Base-by-base conservation (phyloP, 2,888 invertebrate species). In the Philereme vetulata region DNA sequence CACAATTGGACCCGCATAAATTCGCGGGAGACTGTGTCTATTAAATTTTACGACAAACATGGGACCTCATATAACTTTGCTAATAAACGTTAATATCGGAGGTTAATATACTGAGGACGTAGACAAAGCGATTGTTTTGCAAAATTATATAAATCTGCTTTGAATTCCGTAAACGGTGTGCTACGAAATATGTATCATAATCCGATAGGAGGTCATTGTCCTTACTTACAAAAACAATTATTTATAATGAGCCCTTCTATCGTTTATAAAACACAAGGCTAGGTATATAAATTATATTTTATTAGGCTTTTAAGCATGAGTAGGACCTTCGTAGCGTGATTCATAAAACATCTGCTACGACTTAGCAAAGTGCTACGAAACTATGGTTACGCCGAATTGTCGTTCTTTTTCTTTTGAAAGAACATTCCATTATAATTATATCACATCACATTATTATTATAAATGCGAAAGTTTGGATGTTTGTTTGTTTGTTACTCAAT, bases 1-100 rank as follows among this genome's bases (percentile, higher is more conserved):
- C 64, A 74, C 80, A 77, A 85, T 84, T 76, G 79, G 74, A 72
- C 79, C 80, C 78, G 77, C 84, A 84, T 88, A 87, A 88, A 89
- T 87, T 86, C 84, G 71, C 72, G 68, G 72, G 76, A 76, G 82
- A 74, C 76, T 79, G 86, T 84, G 85, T 83, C 85, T 89, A 89
- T 90, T 90, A 89, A 85, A 90, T 88, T 90, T 88, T 83, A 88
- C 83, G 86, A 85, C 84, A 84, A 86, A 85, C 86, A 85, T 72
- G 77, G 73, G 79, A 85, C 87, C 84, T 83, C 79, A 80, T 85
- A 83, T 83, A 90, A 90, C 89, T 91, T 91, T 89, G 87, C 86
- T 90, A 89, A 88, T 90, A 90, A 88, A 85, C 80, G 84, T 81
- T 85, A 80, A 83, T 85, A 87, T 88, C 76, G 79, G 74, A 69